A percentile compares a stretch with the other conserved stretches of the same genome.
Evolutionary conservation across 2,797 vertebrate species (phyloP).

Genomic region (Microctenopoma stevenorrisi): DNA sequence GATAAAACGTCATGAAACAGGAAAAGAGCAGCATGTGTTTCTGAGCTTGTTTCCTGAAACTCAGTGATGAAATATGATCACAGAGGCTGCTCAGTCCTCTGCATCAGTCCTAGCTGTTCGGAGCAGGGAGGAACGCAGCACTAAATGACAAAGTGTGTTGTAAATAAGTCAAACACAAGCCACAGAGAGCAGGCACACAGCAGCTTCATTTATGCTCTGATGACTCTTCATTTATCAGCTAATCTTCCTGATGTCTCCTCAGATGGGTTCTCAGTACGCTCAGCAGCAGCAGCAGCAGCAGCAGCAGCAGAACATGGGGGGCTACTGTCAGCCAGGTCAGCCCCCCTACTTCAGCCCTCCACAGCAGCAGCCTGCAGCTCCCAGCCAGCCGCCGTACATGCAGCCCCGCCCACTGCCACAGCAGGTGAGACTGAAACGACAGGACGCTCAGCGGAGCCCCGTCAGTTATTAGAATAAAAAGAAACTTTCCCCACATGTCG

Average conservation of each 20-base stretch:
- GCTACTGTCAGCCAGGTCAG: slow-evolving; percentile 92
- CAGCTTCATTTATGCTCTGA: too few species aligned
- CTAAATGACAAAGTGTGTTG: too few species aligned
- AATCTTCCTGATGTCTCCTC: slow-evolving; percentile 26
- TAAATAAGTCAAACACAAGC: too few species aligned
- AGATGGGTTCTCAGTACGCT: slow-evolving; percentile 91
- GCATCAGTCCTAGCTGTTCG: not conserved
- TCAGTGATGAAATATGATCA: too few species aligned
- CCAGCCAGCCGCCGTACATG: slow-evolving; percentile 90
- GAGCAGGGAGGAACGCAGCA: too few species aligned
- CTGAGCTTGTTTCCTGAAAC: too few species aligned
- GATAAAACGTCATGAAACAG: slow-evolving; percentile 3
- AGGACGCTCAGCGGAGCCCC: too few species aligned
- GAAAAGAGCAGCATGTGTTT: not conserved
- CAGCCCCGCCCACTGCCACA: slow-evolving; percentile 88
- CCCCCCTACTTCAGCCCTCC: slow-evolving; percentile 92
- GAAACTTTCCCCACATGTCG: too few species aligned
- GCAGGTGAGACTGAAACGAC: slow-evolving; percentile 84
- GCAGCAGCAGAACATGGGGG: slow-evolving; percentile 83
- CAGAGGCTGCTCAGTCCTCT: too few species aligned
- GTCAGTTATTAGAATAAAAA: too few species aligned
- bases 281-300: slow-evolving; percentile 75
- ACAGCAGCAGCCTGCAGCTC: slow-evolving; percentile 87
- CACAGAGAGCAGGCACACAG: too few species aligned
- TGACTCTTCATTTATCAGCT: too few species aligned